Evolutionary conservation across 2,113 vertebrate genomes (phyloP).

Genomic region (Puntigrus tetrazona): DNA sequence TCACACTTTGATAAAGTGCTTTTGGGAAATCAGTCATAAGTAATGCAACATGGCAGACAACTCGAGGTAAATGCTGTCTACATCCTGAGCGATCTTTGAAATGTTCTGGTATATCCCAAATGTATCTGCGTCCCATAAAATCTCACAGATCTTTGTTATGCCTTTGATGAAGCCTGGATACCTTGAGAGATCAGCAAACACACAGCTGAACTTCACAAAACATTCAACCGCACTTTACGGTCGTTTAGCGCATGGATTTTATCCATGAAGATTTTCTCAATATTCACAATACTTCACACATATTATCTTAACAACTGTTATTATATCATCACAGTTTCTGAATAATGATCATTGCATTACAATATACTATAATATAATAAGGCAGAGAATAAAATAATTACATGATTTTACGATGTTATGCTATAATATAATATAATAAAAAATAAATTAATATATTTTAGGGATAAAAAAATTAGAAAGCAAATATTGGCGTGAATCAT

Average conservation of each 20-base stretch:
- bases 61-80: neutral
- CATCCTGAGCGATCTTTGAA: neutral
- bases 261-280: neutral
- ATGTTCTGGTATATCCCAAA: neutral
- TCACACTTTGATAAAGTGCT: neutral
- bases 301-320: no score
- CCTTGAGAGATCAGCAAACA: neutral
- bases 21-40: neutral
- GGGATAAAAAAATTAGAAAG: no score
- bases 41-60: constrained; percentile 4
- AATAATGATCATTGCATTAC: no score
- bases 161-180: neutral
- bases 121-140: neutral
- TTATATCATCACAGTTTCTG: no score
- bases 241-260: neutral
- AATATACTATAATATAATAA: no score
- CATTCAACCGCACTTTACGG: neutral
- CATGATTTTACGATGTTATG: no score
- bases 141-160: neutral
- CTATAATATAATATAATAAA: neutral
- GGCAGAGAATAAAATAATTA: no score
- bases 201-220: neutral
- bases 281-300: neutral
- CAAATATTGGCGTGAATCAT: no score
- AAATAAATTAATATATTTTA: no score